Base-by-base conservation (phyloP, 2,113 vertebrate genomes). In the Dinomys branickii region DNA sequence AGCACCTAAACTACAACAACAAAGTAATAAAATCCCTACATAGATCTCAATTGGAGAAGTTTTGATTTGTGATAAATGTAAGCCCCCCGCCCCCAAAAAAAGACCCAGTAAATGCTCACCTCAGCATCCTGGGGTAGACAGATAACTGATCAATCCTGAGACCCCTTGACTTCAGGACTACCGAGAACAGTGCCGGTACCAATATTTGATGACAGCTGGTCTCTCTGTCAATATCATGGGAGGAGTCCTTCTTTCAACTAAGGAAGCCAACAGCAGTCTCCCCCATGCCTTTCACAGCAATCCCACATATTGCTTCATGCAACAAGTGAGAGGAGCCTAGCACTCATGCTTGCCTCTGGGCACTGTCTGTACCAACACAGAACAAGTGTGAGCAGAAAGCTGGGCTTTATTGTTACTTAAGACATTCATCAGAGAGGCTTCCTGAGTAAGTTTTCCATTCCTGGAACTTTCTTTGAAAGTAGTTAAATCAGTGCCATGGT, bases 41-140 rank as follows among this genome's bases (percentile, higher is more conserved):
- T 5, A 78, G 63, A 67, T 92, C 44, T 92, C 75, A 88, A 35
- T 0, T 56, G 81, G 28, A 81, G 8, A 50, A 87, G 9, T 24
- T 94, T 85, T 77, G 80, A 78, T 89, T 80, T 90, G 35, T 83
- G 56, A 80, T 90, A 91, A 85, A 88, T 86, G n/a, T 47, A 88
- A 97, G 63, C 1, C 10, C 33, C 24, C 41, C n/a, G n/a, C 28
- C 41, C 13, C 33, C 33, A 17, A 65, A 38, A 63, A 50, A 93
- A 95, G n/a, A n/a, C n/a, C n/a, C 5, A 69, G 41, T 67, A 28
- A 47, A 80, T 47, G n/a, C 28, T 58, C 67, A 67, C 95, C 52
- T 71, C 65, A 91, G 63, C 33, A 86, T 77, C 38, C 50, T 75
- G 30, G 56, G n/a, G 63, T 38, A 61, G 47, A 41, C 77, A 69